A percentile compares a stretch with the other conserved stretches of the same genome.
These are phyloP conservation scores for Galagoides demidoff DNA, from an alignment of 2,797 vertebrate species.

Conservation along the genomic window DNA sequence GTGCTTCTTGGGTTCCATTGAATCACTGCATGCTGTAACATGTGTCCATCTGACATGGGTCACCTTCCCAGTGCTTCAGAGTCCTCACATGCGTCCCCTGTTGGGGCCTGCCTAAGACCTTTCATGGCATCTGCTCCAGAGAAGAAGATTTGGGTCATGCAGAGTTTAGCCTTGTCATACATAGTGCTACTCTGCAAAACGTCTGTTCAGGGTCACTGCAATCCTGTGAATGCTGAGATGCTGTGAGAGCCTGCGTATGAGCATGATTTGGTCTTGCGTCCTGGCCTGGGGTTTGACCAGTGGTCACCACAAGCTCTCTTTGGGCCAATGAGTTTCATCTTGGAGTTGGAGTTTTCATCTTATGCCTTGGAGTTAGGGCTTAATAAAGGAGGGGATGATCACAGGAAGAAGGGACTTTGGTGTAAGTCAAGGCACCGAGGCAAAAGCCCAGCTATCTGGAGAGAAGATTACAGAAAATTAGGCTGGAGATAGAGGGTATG, in stretches of 20 bases:
- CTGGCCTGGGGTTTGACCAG: not conserved
- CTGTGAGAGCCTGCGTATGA: rapidly evolving
- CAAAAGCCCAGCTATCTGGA: not conserved
- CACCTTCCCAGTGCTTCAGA: not conserved
- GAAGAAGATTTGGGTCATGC: not conserved
- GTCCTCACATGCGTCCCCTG: not conserved
- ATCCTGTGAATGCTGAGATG: not conserved
- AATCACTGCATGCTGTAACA: not conserved
- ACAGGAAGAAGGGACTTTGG: not conserved
- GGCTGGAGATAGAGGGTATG: not conserved
- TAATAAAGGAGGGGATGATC: not conserved
- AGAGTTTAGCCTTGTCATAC: not conserved
- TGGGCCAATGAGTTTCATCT: not conserved
- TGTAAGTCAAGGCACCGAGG: not conserved
- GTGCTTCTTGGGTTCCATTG: not conserved
- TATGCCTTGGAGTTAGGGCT: no score
- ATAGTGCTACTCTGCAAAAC: not conserved
- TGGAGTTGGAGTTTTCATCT: no score
- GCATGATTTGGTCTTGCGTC: not conserved
- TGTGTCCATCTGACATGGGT: not conserved
- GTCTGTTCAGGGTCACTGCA: no score
- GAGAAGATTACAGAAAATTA: not conserved
- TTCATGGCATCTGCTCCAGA: not conserved
- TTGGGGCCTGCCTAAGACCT: not conserved
- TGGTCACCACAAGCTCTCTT: not conserved